Conservation (phyloP, 2,797 vertebrate species). For the Brachyalestes nurse region DNA sequence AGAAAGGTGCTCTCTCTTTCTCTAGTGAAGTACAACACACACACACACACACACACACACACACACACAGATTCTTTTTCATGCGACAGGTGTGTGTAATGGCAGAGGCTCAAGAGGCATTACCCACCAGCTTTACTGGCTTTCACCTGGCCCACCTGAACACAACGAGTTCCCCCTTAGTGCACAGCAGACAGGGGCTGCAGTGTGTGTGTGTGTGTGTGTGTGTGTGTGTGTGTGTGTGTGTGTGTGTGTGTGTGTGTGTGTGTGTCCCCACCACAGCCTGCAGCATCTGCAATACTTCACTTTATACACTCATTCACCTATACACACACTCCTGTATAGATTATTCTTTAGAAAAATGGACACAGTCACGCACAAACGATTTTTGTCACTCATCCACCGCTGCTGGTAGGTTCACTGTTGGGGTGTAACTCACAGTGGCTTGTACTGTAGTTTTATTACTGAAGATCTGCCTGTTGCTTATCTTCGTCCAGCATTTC, state of each 20-base stretch:
- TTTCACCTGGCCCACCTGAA: constrained; percentile 60
- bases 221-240: constrained; percentile 27
- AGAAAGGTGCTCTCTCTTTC: constrained; percentile 7
- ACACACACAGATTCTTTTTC: constrained; percentile 43
- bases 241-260: constrained; percentile 24
- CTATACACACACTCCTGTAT: not conserved
- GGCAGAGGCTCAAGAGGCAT: constrained; percentile 57
- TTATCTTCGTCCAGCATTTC: not conserved
- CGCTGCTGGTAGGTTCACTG: not conserved
- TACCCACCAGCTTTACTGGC: constrained; percentile 34
- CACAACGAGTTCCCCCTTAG: constrained; percentile 40
- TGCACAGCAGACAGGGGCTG: constrained; percentile 57
- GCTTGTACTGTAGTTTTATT: not conserved
- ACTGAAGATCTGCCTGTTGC: not conserved
- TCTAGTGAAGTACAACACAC: not conserved
- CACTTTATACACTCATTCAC: not conserved
- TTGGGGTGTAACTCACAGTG: not conserved
- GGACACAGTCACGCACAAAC: not conserved
- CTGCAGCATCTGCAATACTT: constrained; percentile 22
- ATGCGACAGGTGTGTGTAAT: constrained; percentile 60
- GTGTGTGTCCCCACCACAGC: constrained; percentile 25
- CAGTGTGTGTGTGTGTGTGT: constrained; percentile 37
- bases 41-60: constrained; percentile 5
- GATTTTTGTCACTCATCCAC: not conserved
- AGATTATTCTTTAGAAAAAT: not conserved